phyloP scores from a whole-genome alignment of 2,888 invertebrate genomes.

The Abrostola tripartita region DNA sequence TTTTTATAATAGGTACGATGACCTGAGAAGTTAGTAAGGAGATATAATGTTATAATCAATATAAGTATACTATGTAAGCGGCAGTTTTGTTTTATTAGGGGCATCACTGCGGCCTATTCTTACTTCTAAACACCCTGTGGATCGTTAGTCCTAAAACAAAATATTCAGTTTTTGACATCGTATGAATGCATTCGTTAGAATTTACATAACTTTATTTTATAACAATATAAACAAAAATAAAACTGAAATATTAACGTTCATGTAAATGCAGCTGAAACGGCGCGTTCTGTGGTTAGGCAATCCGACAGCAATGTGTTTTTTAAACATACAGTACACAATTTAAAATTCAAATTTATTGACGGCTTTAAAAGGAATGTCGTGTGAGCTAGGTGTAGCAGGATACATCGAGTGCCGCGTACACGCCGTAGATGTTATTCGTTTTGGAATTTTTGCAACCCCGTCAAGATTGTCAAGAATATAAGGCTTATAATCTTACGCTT shows the following conservation, averaged over 20 bases:
- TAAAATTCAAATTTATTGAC: constrained; percentile 42
- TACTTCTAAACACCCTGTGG: too few relatives aligned
- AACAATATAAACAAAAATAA: not conserved
- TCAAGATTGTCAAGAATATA: not conserved
- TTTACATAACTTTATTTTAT: not conserved
- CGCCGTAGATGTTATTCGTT: not conserved
- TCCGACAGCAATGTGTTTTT: constrained; percentile 24
- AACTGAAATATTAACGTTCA: constrained; percentile 18
- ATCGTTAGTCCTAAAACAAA: too few relatives aligned
- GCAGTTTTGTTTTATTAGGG: too few relatives aligned
- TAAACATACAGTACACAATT: constrained; percentile 33
- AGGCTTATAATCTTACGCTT: not conserved
- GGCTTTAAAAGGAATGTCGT: constrained; percentile 15
- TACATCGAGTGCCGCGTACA: constrained; percentile 8
- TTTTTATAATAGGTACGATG: too few relatives aligned
- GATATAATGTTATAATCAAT: too few relatives aligned
- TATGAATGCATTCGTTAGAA: not conserved
- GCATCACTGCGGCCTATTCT: too few relatives aligned
- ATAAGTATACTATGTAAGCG: too few relatives aligned
- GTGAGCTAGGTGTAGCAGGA: constrained; percentile 5
- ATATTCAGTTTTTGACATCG: not conserved
- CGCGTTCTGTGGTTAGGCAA: constrained; percentile 26
- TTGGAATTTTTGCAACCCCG: not conserved
- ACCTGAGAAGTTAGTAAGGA: too few relatives aligned
- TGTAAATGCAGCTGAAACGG: constrained; percentile 25